Evolutionary conservation across 2,888 invertebrate genomes (phyloP), one percentile per base, ranked within the genome.

Genomic region (Troides aeacus): DNA sequence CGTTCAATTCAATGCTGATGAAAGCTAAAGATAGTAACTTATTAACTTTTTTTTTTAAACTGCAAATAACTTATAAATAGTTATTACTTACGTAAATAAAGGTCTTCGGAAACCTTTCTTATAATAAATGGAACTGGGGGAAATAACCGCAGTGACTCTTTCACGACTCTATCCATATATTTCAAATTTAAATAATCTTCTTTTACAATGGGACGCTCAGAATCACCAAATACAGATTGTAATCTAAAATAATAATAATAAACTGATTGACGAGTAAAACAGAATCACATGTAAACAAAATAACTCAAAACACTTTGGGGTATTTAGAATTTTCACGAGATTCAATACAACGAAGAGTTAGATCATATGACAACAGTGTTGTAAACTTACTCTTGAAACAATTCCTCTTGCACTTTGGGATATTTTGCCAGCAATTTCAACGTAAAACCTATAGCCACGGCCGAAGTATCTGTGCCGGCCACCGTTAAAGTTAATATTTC

Each of bases 401-500:
- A 81, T 73, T 82, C 88, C n/a, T 93, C 88, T 76, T 93, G 93
- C 39, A 91, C 77, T 50, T 90, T 82, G 24, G 92, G 93, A 72
- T 93, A 89, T 70, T 87, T 89, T 1, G 84, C 90, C 24, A 94
- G 74, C 64, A 93, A 78, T 74, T 86, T 84, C 61, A 93, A 73
- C 0, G 90, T 88, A 74, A 86, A 93, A 0, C 93, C 89, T 12
- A 88, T 79, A 2, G 86, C 84, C 0, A 89, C 86, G 0, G 93
- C 91, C 1, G 93, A 90, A 0, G 93, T 93, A 65, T 93, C 92
- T 10, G 93, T 92, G 46, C 94, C 94, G 24, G 94, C 94, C 18
- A 94, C 79, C 67, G 93, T 89, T 70, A 94, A 85, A 0, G 94
- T 94, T 66, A 94, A 82, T 0, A 94, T 88, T 82, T 94, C 94